A percentile compares a stretch with the other conserved stretches of the same genome.
phyloP scores from a whole-genome alignment of 2,888 invertebrate species.

The Lycia hirtaria region DNA sequence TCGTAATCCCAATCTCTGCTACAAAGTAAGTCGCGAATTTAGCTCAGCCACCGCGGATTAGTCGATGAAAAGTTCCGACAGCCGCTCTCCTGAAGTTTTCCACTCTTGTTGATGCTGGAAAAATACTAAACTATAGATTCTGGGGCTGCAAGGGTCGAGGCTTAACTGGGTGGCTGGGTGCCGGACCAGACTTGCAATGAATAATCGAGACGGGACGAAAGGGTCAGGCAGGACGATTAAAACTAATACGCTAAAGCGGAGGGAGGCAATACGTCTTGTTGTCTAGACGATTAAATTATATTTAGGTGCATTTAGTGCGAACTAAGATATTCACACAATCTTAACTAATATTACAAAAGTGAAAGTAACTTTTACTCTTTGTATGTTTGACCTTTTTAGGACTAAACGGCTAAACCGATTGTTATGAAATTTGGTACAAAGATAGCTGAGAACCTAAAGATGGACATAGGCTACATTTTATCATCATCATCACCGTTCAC shows the following conservation, averaged over 20 bases:
- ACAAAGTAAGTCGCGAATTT: conserved; percentile 81
- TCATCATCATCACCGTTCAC: too few relatives aligned
- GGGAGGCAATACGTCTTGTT: conserved; percentile 41
- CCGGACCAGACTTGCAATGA: conserved; percentile 58
- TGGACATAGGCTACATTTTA: too few relatives aligned
- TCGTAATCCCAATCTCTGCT: conserved; percentile 70
- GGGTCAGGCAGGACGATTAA: conserved; percentile 52
- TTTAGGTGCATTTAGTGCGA: background rate
- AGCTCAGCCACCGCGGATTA: conserved; percentile 75
- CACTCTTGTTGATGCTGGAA: conserved; percentile 74
- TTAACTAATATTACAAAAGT: background rate
- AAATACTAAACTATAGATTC: conserved; percentile 17
- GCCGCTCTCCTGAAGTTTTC: conserved; percentile 70
- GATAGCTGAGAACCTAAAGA: too few relatives aligned
- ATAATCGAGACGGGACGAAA: conserved; percentile 54
- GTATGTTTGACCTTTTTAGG: too few relatives aligned
- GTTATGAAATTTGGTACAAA: too few relatives aligned
- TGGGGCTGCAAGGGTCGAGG: conserved; percentile 30
- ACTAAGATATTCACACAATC: background rate
- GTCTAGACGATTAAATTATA: conserved; percentile 6
- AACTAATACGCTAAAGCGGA: conserved; percentile 53
- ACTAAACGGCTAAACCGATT: too few relatives aligned
- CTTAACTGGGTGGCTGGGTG: conserved; percentile 54
- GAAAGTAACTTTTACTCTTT: background rate
- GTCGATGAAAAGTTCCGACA: conserved; percentile 70